Evolutionary conservation across 2,797 vertebrate genomes (phyloP).

Genomic region (Notamacropus eugenii): DNA sequence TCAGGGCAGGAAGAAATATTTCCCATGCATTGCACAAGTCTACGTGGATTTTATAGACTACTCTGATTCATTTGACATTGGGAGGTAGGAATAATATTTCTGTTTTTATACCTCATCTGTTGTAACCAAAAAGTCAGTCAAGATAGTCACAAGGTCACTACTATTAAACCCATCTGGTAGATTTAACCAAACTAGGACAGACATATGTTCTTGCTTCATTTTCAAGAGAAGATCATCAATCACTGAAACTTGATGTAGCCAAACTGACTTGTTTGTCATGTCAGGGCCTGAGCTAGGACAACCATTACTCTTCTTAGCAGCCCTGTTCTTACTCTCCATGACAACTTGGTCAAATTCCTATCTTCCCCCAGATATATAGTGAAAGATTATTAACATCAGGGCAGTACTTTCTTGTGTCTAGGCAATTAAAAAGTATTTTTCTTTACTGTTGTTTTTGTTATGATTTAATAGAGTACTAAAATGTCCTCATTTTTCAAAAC

Average conservation of each 20-base stretch:
- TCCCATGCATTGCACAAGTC: not conserved
- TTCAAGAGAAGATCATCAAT: conserved; percentile 43
- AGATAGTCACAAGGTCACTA: not conserved
- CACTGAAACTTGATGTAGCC: not conserved
- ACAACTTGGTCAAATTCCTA: not conserved
- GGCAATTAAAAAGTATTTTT: not conserved
- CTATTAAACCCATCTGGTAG: not conserved
- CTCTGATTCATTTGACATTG: conserved; percentile 24
- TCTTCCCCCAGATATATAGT: not conserved
- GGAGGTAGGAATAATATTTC: conserved; percentile 18
- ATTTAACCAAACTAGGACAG: conserved; percentile 24
- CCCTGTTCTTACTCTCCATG: not conserved
- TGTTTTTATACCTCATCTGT: not conserved
- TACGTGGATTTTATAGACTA: conserved; percentile 26
- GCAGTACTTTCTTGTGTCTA: not conserved
- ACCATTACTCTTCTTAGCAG: not conserved
- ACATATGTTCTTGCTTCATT: not conserved
- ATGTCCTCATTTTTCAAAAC: not conserved
- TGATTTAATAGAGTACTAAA: not conserved
- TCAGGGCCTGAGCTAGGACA: not conserved
- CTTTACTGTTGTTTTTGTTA: not conserved
- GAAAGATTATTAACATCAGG: not conserved
- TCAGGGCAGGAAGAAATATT: conserved; percentile 17
- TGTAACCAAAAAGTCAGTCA: not conserved
- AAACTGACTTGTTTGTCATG: not conserved